phyloP scores from a whole-genome alignment of 2,797 vertebrate species.

The Macroramphosus scolopax region DNA sequence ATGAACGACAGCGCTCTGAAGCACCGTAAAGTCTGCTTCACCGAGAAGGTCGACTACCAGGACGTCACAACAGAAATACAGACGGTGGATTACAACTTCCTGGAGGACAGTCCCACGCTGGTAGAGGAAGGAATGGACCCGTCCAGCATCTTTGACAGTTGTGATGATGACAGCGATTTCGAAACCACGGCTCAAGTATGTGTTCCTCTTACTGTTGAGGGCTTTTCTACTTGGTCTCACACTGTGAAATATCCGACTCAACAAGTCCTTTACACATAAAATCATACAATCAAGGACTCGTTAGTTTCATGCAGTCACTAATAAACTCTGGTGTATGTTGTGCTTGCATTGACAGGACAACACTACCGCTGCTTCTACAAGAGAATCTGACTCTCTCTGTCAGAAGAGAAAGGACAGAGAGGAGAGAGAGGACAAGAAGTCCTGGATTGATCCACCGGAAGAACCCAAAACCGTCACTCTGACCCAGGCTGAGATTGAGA shows the following conservation, averaged over 20 bases:
- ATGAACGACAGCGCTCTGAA: slow-evolving; percentile 81
- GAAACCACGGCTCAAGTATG: slow-evolving; percentile 62
- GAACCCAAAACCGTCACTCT: slow-evolving; percentile 80
- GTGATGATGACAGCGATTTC: slow-evolving; percentile 84
- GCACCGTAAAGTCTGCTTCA: slow-evolving; percentile 88
- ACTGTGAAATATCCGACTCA: background rate
- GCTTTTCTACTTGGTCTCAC: no score
- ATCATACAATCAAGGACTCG: no score
- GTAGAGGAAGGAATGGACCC: slow-evolving; percentile 88
- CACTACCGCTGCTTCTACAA: slow-evolving; percentile 27
- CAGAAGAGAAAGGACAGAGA: slow-evolving; percentile 49
- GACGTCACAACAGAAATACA: slow-evolving; percentile 49
- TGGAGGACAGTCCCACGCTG: slow-evolving; percentile 90
- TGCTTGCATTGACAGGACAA: slow-evolving; percentile 28
- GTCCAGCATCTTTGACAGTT: slow-evolving; percentile 82
- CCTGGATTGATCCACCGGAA: slow-evolving; percentile 90
- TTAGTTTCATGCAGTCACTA: no score
- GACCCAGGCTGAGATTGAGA: slow-evolving; percentile 91
- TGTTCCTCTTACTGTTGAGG: slow-evolving; percentile 7
- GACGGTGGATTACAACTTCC: slow-evolving; percentile 68
- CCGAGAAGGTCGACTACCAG: slow-evolving; percentile 80
- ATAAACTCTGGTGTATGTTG: background rate
- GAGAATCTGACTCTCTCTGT: slow-evolving; percentile 57
- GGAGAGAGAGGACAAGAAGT: slow-evolving; percentile 73
- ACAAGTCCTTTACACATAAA: no score